These are phyloP conservation scores for Gymnothorax reevesii DNA, from an alignment of 2,797 vertebrate genomes.

Conservation along the genomic window DNA sequence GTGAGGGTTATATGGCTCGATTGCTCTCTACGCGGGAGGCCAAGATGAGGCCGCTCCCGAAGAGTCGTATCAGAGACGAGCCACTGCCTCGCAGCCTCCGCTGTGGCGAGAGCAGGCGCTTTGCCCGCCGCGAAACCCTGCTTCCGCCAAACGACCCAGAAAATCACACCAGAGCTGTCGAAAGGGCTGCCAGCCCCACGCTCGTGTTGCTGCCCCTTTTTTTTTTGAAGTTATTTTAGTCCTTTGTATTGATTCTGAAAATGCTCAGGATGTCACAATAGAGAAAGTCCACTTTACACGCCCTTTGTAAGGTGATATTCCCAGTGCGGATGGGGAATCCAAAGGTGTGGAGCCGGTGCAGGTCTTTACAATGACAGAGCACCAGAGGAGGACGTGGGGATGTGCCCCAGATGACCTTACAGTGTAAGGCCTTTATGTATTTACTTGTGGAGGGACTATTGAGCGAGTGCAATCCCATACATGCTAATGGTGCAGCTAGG, in stretches of 20 bases:
- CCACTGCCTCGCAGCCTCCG: constrained; percentile 24
- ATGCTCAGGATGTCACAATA: not conserved
- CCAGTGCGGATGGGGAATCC: not conserved
- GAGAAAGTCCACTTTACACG: not conserved
- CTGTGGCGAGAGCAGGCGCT: constrained; percentile 38
- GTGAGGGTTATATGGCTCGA: constrained; percentile 44
- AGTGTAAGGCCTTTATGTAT: not conserved
- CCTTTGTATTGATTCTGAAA: not conserved
- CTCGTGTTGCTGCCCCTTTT: not conserved
- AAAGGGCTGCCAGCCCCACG: not conserved
- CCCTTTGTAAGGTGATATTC: not conserved
- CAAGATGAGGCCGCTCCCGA: constrained; percentile 20
- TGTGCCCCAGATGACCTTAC: constrained; percentile 9
- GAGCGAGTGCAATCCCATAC: not conserved
- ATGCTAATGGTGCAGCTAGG: not conserved
- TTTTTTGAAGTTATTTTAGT: not conserved
- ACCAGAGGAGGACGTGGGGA: not conserved
- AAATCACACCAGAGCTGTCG: not conserved
- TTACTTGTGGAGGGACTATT: not conserved
- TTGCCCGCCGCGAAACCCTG: not conserved
- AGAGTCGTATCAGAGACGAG: constrained; percentile 34
- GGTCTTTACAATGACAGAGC: not conserved
- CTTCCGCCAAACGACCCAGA: not conserved
- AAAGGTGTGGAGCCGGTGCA: not conserved
- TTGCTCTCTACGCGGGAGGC: constrained; percentile 59